Conservation (phyloP, 2,888 invertebrate species). For the Spodoptera picta region DNA sequence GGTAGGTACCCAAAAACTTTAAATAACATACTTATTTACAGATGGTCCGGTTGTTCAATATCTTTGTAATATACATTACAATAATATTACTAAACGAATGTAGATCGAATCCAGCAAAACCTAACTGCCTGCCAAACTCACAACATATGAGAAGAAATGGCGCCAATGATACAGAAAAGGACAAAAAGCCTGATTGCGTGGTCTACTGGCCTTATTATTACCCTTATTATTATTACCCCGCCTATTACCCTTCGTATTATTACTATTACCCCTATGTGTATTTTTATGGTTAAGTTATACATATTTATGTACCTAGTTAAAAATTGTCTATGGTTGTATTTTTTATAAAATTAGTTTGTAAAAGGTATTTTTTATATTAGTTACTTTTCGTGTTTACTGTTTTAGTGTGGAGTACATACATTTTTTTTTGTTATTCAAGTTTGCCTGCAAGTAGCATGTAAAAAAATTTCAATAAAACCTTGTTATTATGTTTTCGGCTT, state of each 20-base stretch:
- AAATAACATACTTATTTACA: too few species aligned
- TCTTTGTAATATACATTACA: conserved; percentile 9
- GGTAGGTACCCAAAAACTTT: too few species aligned
- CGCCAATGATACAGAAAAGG: background rate
- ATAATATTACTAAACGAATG: conserved; percentile 18
- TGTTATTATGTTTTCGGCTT: too few species aligned
- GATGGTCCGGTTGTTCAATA: too few species aligned
- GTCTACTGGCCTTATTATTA: conserved; percentile 44
- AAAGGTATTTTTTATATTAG: too few species aligned
- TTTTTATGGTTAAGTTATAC: conserved; percentile 18
- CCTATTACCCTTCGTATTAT: conserved; percentile 39
- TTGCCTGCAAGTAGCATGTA: too few species aligned
- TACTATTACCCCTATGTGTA: conserved; percentile 41
- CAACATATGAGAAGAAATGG: background rate
- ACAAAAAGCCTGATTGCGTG: background rate
- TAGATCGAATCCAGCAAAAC: background rate
- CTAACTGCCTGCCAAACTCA: conserved; percentile 6
- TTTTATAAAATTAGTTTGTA: too few species aligned
- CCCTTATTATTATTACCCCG: conserved; percentile 49
- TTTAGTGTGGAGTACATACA: too few species aligned
- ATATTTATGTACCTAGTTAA: background rate
- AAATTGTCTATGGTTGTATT: background rate
- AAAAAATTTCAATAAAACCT: too few species aligned
- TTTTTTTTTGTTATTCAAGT: too few species aligned
- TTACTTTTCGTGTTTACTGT: too few species aligned